Percentiles rank a stretch among this genome's conserved stretches.
phyloP scores from a whole-genome alignment of 2,888 invertebrate genomes.

The Caenorhabditis wallacei region DNA sequence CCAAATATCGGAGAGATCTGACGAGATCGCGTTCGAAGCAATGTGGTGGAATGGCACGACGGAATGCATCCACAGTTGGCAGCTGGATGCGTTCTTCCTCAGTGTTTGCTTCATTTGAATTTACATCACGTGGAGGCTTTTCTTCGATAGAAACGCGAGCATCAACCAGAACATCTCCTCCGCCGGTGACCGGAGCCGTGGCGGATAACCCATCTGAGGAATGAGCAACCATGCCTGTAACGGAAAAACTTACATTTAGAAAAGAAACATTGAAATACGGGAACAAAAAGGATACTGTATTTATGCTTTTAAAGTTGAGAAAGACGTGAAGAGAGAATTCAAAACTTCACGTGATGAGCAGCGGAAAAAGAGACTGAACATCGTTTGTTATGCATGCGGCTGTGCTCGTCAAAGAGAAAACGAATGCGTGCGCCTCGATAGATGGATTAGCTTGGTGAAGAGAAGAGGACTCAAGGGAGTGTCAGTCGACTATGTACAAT shows the following conservation, averaged over 20 bases:
- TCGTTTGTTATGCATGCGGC: slow-evolving; percentile 52
- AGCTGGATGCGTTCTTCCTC: slow-evolving; percentile 59
- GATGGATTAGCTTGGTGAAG: slow-evolving; percentile 26
- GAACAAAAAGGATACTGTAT: neutral
- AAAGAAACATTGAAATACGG: too few relatives aligned
- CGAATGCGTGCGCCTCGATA: slow-evolving; percentile 22
- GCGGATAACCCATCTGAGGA: slow-evolving; percentile 70
- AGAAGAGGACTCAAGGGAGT: slow-evolving; percentile 10
- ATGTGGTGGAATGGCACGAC: slow-evolving; percentile 78
- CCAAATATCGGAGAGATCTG: slow-evolving; percentile 76
- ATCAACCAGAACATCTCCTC: slow-evolving; percentile 54
- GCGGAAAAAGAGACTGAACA: slow-evolving; percentile 13
- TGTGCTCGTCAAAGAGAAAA: slow-evolving; percentile 6
- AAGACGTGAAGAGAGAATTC: slow-evolving; percentile 21
- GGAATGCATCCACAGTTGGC: slow-evolving; percentile 78
- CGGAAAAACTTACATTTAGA: neutral
- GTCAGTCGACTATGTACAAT: neutral
- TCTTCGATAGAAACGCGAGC: slow-evolving; percentile 40
- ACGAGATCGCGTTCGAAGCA: slow-evolving; percentile 79
- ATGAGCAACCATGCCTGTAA: slow-evolving; percentile 68
- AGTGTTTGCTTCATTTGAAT: neutral
- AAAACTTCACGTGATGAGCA: slow-evolving; percentile 50
- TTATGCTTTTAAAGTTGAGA: neutral
- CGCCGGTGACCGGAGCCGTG: slow-evolving; percentile 65
- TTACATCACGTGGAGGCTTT: slow-evolving; percentile 17